phyloP scores from a whole-genome alignment of 2,797 vertebrate species.

The Aselliscus stoliczkanus region DNA sequence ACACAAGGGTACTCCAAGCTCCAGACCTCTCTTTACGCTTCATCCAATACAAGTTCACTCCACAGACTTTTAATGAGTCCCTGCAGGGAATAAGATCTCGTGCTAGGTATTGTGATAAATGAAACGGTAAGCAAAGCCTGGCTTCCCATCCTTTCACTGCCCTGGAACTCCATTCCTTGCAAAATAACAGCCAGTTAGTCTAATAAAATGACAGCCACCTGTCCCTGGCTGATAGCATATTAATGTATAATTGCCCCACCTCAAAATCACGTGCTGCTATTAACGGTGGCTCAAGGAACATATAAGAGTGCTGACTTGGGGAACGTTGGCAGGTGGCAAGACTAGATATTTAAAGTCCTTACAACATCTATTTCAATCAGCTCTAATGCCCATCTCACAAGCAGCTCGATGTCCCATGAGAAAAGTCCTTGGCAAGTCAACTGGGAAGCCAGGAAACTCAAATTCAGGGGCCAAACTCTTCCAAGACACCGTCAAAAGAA shows the following conservation, averaged over 20 bases:
- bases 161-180: background rate
- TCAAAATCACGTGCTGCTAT: background rate
- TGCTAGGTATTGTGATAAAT: rapidly evolving
- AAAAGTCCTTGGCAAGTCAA: background rate
- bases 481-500: background rate
- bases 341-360: background rate
- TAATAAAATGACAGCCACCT: background rate
- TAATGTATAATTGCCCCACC: background rate
- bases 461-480: background rate
- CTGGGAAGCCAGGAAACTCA: background rate
- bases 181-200: background rate
- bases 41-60: background rate
- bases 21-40: background rate
- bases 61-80: background rate
- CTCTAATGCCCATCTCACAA: background rate
- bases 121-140: background rate
- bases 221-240: background rate
- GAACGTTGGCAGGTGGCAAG: background rate
- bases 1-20: background rate
- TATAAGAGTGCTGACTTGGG: background rate
- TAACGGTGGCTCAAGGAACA: background rate
- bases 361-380: background rate
- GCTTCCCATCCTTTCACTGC: background rate
- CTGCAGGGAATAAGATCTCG: background rate
- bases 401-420: background rate